Percentiles rank a stretch among this genome's conserved stretches.
These are phyloP conservation scores for Thecophora atra DNA, from an alignment of 2,888 invertebrate species.

Conservation along the genomic window DNA sequence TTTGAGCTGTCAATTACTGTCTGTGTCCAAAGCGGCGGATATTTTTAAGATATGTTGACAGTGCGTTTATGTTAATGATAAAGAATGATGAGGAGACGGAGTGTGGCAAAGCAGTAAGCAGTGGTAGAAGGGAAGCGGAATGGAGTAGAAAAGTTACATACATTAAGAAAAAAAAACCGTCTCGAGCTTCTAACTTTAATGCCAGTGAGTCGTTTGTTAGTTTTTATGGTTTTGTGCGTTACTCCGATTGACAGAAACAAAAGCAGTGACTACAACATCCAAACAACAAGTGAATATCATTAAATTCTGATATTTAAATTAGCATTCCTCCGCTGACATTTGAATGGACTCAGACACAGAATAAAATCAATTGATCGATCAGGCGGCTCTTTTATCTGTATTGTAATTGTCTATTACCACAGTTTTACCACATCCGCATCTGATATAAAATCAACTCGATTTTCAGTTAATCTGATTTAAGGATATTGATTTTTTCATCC, in stretches of 20 bases:
- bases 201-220: constrained; percentile 24
- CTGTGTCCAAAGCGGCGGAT: constrained; percentile 25
- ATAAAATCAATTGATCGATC: not conserved
- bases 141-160: not conserved
- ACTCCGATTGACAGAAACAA: constrained; percentile 30
- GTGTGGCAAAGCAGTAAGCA: not conserved
- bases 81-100: not conserved
- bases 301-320: constrained; percentile 37
- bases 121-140: not conserved
- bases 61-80: constrained; percentile 33
- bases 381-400: not conserved
- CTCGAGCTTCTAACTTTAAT: not conserved
- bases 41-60: constrained; percentile 34
- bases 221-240: constrained; percentile 33
- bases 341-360: constrained; percentile 10
- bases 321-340: constrained; percentile 36
- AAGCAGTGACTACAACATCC: constrained; percentile 14
- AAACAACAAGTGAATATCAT: constrained; percentile 1
- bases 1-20: constrained; percentile 39
- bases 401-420: not conserved
- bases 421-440: no score
- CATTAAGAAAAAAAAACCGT: not conserved
- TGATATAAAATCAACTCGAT: no score
- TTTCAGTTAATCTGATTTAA: no score
- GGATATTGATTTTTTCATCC: no score